A percentile compares a stretch with the other conserved stretches of the same genome.
Conservation (phyloP, 2,888 invertebrate genomes). For the Dryomyza anilis region DNA sequence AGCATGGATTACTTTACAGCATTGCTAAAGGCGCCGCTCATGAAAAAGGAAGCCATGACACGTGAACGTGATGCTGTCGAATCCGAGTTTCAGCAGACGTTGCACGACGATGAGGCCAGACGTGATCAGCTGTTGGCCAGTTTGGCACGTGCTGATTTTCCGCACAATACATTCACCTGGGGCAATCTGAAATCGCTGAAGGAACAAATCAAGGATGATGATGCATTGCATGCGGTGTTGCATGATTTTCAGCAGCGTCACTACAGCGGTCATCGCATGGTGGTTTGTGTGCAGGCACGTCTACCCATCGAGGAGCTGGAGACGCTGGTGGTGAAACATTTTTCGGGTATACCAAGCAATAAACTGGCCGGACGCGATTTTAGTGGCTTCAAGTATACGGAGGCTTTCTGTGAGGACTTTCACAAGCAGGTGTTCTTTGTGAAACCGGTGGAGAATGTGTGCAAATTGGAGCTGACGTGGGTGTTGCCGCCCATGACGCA, state of each 20-base stretch:
- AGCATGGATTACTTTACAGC: constrained; percentile 86
- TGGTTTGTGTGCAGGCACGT: constrained; percentile 76
- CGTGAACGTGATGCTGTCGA: constrained; percentile 88
- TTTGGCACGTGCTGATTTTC: constrained; percentile 72
- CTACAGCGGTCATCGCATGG: constrained; percentile 89
- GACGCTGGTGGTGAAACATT: constrained; percentile 63
- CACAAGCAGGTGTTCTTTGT: constrained; percentile 67
- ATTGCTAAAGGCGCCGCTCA: constrained; percentile 84
- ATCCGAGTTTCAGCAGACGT: constrained; percentile 84
- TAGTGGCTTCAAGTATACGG: constrained; percentile 54
- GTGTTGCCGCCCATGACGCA: constrained; percentile 51
- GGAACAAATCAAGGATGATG: constrained; percentile 70
- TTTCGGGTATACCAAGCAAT: constrained; percentile 74
- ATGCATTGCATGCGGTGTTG: constrained; percentile 70
- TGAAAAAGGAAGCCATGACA: constrained; percentile 83
- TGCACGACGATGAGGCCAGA: constrained; percentile 75
- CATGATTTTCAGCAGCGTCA: constrained; percentile 77
- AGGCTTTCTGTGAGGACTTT: constrained; percentile 55
- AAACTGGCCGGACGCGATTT: constrained; percentile 69
- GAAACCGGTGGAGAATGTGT: constrained; percentile 75
- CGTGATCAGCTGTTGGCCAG: constrained; percentile 78
- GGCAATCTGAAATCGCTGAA: constrained; percentile 78
- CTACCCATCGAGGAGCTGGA: constrained; percentile 59
- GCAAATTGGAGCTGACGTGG: constrained; percentile 66
- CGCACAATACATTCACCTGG: constrained; percentile 80